Base-by-base conservation (phyloP, 2,113 vertebrate species). In the Planiliza haematocheilus region DNA sequence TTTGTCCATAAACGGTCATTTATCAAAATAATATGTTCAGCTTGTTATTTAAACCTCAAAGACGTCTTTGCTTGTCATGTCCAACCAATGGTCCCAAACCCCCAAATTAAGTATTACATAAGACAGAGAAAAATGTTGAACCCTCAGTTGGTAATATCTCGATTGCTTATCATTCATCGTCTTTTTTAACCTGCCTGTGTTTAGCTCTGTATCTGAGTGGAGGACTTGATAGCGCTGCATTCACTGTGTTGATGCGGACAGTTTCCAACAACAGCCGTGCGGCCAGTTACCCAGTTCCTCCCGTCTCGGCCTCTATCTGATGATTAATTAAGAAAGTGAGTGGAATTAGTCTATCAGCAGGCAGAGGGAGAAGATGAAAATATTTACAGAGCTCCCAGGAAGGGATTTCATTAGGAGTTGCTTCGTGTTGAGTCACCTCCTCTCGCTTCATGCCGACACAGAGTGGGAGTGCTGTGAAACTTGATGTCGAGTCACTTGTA, bases 341-440 rank as follows among this genome's bases (percentile, higher is more conserved):
- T 78, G 79, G 79, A 85, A 87, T 87, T 83, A 83, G 83, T 91
- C 77, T 72, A 85, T 90, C 70, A 73, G 84, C 81, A 66, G 61
- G 77, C 74, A 4, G 55, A 84, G 79, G 90, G 89, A 89, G 89
- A 88, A 45, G 78, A 84, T 74, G 71, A 92, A 87, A 91, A 91
- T 92, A 91, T 93, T 93, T 91, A 90, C 92, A 88, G 64, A 91
- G 74, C 89, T 87, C 88, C 86, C 78, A 73, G 77, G 65, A 88
- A 83, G 73, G 66, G 75, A 86, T 87, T 92, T 93, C 84, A 92
- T 92, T 90, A 93, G 81, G 78, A 88, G 80, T 61, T 50, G 70
- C 68, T 63, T 69, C 11, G 43, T 57, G 71, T 74, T 62, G 74
- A 76, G 73, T 45, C 10, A 10, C 74, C 84, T 83, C 82, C 84